phyloP scores from a whole-genome alignment of 1,140 invertebrate species.

The Aleiodes sp. region DNA sequence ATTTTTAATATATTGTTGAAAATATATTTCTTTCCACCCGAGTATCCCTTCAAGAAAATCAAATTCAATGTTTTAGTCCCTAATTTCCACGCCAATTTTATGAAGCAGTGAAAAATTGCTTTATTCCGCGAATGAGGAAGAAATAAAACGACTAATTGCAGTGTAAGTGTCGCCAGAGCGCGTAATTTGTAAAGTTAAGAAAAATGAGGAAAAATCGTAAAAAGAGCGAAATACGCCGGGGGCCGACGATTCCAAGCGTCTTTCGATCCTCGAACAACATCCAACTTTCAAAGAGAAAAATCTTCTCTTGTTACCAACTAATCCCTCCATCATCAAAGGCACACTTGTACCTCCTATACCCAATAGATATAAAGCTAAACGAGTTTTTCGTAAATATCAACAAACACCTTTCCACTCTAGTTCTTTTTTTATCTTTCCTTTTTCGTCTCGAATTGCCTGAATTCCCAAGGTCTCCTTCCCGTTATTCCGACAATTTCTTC shows the following conservation, averaged over 20 bases:
- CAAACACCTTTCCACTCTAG: not conserved
- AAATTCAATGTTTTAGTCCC: too few relatives aligned
- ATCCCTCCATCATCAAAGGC: slow-evolving; percentile 10
- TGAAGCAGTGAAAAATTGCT: too few relatives aligned
- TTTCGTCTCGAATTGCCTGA: not conserved
- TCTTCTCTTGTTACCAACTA: slow-evolving; percentile 3
- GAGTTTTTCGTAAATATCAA: slow-evolving; percentile 8
- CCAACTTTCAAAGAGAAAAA: slow-evolving; percentile 17
- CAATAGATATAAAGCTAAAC: not conserved
- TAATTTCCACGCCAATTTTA: too few relatives aligned
- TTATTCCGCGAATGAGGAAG: not conserved
- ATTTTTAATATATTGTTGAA: too few relatives aligned
- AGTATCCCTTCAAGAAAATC: too few relatives aligned
- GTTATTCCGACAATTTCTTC: not conserved
- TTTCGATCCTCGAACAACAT: not conserved
- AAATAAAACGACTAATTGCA: not conserved
- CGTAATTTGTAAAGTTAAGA: not conserved
- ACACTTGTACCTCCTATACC: not conserved
- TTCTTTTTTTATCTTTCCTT: too few relatives aligned
- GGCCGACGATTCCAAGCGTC: slow-evolving; percentile 10
- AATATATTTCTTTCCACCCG: too few relatives aligned
- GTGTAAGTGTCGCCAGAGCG: not conserved
- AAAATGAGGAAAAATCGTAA: not conserved
- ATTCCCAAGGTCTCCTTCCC: not conserved
- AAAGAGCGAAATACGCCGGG: not conserved